phyloP scores from a whole-genome alignment of 2,888 invertebrate species.

The Tanytarsus gracilentus region DNA sequence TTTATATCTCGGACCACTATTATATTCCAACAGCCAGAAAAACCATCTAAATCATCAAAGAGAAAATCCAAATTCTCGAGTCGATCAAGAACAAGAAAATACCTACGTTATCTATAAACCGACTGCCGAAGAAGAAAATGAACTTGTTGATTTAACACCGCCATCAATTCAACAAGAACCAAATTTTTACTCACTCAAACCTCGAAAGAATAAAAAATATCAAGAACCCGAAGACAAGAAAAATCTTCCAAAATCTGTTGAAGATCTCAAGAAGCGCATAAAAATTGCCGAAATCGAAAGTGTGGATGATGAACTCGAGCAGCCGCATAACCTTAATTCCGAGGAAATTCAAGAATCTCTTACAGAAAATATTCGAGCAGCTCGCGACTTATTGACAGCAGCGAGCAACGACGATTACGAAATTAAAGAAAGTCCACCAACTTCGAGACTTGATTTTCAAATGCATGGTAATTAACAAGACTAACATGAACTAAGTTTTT shows the following conservation, averaged over 20 bases:
- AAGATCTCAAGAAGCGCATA: no score
- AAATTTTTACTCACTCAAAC: constrained; percentile 37
- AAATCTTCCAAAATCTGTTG: no score
- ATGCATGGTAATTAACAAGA: constrained; percentile 53
- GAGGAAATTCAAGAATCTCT: not conserved
- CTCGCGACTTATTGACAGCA: not conserved
- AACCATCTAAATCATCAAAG: not conserved
- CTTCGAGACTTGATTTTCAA: constrained; percentile 59
- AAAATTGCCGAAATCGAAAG: no score
- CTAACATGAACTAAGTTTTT: constrained; percentile 4
- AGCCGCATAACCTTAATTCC: no score
- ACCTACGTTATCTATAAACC: constrained; percentile 10
- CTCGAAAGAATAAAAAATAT: constrained; percentile 41
- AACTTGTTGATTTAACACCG: constrained; percentile 14
- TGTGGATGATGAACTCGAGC: no score
- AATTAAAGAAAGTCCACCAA: not conserved
- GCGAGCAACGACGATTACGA: not conserved
- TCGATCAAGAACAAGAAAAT: not conserved
- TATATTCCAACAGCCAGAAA: not conserved
- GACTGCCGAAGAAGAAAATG: not conserved
- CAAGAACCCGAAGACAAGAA: constrained; percentile 36
- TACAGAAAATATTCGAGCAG: constrained; percentile 23
- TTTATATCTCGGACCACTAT: not conserved
- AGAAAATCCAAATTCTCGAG: not conserved
- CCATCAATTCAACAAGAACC: constrained; percentile 32